Percentiles rank a stretch among this genome's conserved stretches.
These are phyloP conservation scores for Philopotamus ludificatus DNA, from an alignment of 1,140 invertebrate genomes.

Conservation along the genomic window DNA sequence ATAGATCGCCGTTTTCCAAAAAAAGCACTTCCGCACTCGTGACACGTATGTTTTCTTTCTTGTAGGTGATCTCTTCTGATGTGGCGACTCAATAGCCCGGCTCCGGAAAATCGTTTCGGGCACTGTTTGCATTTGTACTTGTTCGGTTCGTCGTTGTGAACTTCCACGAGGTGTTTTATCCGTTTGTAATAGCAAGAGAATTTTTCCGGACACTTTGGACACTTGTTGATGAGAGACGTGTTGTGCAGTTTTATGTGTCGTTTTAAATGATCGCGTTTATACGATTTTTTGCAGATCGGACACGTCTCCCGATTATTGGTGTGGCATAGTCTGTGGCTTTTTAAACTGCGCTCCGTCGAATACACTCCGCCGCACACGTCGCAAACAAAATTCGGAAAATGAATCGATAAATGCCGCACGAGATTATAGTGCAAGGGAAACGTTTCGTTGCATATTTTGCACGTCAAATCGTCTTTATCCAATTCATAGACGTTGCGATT, in stretches of 20 bases:
- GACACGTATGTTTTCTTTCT: slow-evolving; percentile 47
- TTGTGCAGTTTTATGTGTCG: slow-evolving; percentile 21
- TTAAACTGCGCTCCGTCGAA: slow-evolving; percentile 43
- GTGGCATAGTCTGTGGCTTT: slow-evolving; percentile 63
- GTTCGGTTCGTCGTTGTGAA: slow-evolving; percentile 44
- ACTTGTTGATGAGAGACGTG: slow-evolving; percentile 43
- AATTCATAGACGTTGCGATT: slow-evolving; percentile 8
- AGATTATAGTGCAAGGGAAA: slow-evolving; percentile 40
- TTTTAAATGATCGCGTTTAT: not conserved
- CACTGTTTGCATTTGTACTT: slow-evolving; percentile 47
- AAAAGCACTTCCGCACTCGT: slow-evolving; percentile 48
- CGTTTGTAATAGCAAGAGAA: slow-evolving; percentile 53
- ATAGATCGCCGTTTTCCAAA: slow-evolving; percentile 46
- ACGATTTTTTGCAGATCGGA: not conserved
- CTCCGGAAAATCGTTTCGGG: slow-evolving; percentile 46
- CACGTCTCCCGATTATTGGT: slow-evolving; percentile 46
- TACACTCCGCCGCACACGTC: slow-evolving; percentile 52
- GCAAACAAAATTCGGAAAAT: slow-evolving; percentile 49
- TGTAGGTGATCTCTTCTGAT: slow-evolving; percentile 47
- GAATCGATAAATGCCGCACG: not conserved
- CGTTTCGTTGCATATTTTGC: slow-evolving; percentile 38
- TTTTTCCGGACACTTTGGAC: slow-evolving; percentile 52
- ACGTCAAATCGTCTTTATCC: slow-evolving; percentile 30
- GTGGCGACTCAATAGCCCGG: slow-evolving; percentile 44
- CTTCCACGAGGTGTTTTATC: slow-evolving; percentile 49